Base-by-base conservation (phyloP, 2,113 vertebrate species). In the Onychostoma macrolepis region DNA sequence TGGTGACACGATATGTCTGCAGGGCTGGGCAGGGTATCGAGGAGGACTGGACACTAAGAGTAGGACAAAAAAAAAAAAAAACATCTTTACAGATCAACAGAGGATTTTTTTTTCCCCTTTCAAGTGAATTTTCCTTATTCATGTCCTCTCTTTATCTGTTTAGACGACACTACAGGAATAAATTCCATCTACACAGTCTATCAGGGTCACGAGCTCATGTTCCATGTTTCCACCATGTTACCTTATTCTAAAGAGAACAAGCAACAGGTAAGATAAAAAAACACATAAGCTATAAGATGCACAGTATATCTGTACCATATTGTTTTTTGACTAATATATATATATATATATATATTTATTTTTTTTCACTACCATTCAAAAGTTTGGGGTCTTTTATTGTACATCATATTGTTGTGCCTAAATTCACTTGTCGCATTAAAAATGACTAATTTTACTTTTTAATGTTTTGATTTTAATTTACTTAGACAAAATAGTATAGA, bases 161-260 rank as follows among this genome's bases (percentile, higher is more conserved):
- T 95, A 99, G 98, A 99, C 87, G 97, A 98, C 91, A 99, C 98
- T 93, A 99, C 98, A 90, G 98, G 98, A 93, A 96, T 95, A 5
- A 92, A 95, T 89, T 99, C 98, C 82, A 96, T 99, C 92, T 99
- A 99, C 92, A 99, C 98, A 1, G 95, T 99, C 88, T 99, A 99
- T 93, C 97, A 99, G 93, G 98, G 98, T 80, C 98, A 99, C 69
- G 98, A 99, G 94, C 97, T 99, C 91, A 99, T 99, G 98, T 99
- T 99, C 91, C 98, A 99, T 8, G 97, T 99, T 88, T 99, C 98
- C 84, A 99, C 98, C 88, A 97, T 99, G 98, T 91, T 99, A 88
- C 98, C 98, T 0, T 99, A 99, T 91, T 99, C 98, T 77, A 99
- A 97, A 94, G 98, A 99, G 90, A 99, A 99, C 94, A 99, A 96